These are phyloP conservation scores for Julus scandinavius DNA, from an alignment of 2,888 invertebrate genomes.

Conservation along the genomic window DNA sequence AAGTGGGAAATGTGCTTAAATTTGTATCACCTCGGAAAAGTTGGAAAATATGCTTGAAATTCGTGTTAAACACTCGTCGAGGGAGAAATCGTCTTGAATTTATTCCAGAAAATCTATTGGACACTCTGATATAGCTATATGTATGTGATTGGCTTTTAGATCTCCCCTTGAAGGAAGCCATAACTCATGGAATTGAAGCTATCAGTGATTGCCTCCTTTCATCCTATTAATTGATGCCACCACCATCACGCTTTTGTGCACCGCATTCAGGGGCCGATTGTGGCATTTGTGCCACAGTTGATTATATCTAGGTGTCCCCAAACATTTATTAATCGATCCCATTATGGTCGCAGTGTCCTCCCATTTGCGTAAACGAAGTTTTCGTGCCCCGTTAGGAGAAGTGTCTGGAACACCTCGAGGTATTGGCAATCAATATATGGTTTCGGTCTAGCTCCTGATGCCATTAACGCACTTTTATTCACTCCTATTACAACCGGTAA, in stretches of 20 bases:
- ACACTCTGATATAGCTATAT: too few species aligned
- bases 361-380: slow-evolving; percentile 19
- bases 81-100: too few species aligned
- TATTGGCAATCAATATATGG: neutral
- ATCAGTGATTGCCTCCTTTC: slow-evolving; percentile 17
- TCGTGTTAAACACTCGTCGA: too few species aligned
- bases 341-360: neutral
- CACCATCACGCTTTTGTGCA: neutral
- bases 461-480: neutral
- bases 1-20: too few species aligned
- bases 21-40: too few species aligned
- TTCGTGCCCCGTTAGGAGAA: neutral
- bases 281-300: neutral
- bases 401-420: neutral
- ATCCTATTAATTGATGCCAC: neutral
- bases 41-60: too few species aligned
- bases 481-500: neutral
- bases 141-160: neutral
- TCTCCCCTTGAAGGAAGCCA: neutral
- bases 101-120: too few species aligned
- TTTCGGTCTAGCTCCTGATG: neutral
- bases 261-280: neutral
- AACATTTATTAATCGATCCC: slow-evolving; percentile 2
- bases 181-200: neutral
- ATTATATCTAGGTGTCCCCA: neutral